phyloP scores from a whole-genome alignment of 2,888 invertebrate species.

The Lepidocyrtinus sp. region DNA sequence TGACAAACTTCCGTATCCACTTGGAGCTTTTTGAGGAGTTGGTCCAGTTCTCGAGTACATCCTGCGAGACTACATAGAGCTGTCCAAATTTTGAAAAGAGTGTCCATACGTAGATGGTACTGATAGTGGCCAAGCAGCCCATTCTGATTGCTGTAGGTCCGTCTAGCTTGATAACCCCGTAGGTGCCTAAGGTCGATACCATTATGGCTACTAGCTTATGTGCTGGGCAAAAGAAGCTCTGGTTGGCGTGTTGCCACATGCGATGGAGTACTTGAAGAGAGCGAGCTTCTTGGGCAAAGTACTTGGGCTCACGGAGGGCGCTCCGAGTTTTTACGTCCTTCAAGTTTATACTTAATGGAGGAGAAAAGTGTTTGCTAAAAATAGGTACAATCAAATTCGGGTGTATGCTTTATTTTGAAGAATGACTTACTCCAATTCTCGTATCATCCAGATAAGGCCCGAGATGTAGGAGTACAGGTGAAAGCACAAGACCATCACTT shows the following conservation, averaged over 20 bases:
- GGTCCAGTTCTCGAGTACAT: background rate
- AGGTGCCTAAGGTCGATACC: slow-evolving; percentile 6
- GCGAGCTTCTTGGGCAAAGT: background rate
- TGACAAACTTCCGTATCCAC: background rate
- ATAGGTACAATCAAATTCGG: background rate
- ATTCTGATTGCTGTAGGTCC: background rate
- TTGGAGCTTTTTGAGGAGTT: background rate
- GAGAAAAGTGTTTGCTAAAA: background rate
- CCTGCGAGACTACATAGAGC: background rate
- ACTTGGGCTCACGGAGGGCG: background rate
- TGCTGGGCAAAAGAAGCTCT: slow-evolving; percentile 6
- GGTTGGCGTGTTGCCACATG: background rate
- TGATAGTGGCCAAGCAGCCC: background rate
- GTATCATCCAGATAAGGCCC: background rate
- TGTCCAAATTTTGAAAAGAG: slow-evolving; percentile 2
- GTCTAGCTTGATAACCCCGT: background rate
- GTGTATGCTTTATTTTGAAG: background rate
- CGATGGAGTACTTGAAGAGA: background rate
- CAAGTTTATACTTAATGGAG: background rate
- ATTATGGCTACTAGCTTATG: background rate
- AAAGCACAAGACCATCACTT: background rate
- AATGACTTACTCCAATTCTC: slow-evolving; percentile 1
- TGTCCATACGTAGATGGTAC: background rate
- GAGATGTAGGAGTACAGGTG: slow-evolving; percentile 3
- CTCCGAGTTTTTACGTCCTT: background rate